Conservation (phyloP, 1,140 invertebrate species). For the Steinernema feltiae region DNA sequence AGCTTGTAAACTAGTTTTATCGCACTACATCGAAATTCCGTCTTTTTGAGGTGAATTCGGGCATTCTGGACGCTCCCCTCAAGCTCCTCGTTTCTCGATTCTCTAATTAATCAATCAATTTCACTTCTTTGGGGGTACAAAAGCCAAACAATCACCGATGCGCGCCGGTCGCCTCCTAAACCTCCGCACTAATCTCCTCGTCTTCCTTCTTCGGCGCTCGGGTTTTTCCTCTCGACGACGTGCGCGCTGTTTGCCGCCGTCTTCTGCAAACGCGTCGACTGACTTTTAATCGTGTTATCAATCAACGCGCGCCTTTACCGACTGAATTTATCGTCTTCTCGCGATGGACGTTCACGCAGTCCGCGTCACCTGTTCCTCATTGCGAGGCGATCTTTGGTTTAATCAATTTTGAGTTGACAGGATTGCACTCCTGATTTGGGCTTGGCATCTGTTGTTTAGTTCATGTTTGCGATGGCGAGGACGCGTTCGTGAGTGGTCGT, state of each 20-base stretch:
- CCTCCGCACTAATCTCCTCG: neutral
- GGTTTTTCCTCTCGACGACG: neutral
- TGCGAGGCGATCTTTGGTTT: neutral
- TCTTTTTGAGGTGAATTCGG: neutral
- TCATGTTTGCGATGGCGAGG: too few species aligned
- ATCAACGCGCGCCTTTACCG: neutral
- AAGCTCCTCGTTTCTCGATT: neutral
- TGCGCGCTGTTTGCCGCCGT: neutral
- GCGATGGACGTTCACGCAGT: neutral
- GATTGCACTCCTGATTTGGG: neutral
- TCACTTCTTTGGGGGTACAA: neutral
- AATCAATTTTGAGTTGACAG: too few species aligned
- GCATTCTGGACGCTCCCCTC: neutral
- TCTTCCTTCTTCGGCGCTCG: neutral
- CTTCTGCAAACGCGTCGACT: neutral
- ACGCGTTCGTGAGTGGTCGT: too few species aligned
- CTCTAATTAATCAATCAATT: neutral
- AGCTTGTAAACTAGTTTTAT: too few species aligned
- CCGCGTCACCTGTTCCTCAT: neutral
- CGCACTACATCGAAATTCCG: too few species aligned
- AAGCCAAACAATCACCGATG: too few species aligned
- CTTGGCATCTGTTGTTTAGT: neutral
- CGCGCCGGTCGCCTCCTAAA: neutral
- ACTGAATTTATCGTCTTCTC: conserved; percentile 8
- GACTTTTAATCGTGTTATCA: conserved; percentile 8